Evolutionary conservation across 92 coral and sea anemone genomes (phyloP).

Genomic region (Heliopora coerulea): DNA sequence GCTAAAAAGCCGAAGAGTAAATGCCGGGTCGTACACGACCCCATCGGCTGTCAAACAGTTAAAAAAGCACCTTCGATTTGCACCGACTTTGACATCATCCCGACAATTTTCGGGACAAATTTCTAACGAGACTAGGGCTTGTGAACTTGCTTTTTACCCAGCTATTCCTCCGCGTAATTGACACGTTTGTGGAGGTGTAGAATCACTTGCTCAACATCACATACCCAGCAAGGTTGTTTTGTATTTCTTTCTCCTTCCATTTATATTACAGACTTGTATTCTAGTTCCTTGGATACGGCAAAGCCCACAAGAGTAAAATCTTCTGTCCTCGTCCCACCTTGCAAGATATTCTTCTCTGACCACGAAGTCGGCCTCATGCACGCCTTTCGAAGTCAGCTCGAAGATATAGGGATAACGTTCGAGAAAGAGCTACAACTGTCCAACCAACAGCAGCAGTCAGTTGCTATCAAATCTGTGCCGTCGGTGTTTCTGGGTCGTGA

Average conservation of each 20-base stretch:
- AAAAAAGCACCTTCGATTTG: too few relatives aligned
- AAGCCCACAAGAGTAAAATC: conserved; percentile 60
- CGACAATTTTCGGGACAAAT: too few relatives aligned
- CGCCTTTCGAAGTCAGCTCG: conserved; percentile 65
- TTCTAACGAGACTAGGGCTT: too few relatives aligned
- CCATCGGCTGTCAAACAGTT: too few relatives aligned
- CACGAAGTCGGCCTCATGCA: conserved; percentile 69
- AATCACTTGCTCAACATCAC: background rate
- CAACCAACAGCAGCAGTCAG: conserved; percentile 38
- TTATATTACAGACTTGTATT: conserved; percentile 61
- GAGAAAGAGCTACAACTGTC: conserved; percentile 39
- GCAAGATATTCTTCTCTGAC: conserved; percentile 60
- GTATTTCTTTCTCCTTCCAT: background rate
- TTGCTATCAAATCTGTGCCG: conserved; percentile 60
- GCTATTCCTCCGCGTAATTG: too few relatives aligned
- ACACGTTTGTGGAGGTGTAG: too few relatives aligned
- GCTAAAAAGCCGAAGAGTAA: too few relatives aligned
- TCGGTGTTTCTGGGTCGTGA: conserved; percentile 87
- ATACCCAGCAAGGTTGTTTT: background rate
- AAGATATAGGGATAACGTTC: conserved; percentile 74
- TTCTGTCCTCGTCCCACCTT: conserved; percentile 64
- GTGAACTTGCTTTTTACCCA: too few relatives aligned
- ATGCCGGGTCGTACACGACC: too few relatives aligned
- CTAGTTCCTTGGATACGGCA: background rate
- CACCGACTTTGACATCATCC: too few relatives aligned